These are phyloP conservation scores for Orchestes rusci DNA, from an alignment of 2,888 invertebrate species.

Conservation along the genomic window DNA sequence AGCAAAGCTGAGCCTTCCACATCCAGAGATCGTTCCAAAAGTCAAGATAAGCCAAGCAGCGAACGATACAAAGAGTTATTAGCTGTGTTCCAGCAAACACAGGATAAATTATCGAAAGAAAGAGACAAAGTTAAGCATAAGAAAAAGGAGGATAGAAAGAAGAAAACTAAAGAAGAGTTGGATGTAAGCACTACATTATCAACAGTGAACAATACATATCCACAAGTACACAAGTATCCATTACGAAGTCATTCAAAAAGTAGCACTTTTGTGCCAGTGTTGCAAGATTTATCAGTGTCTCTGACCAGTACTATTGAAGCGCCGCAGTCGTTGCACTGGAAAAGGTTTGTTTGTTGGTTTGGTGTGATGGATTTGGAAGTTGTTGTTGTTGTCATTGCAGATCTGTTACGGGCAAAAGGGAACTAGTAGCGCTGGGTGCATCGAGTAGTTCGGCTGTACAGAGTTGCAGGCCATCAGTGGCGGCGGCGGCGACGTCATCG, in stretches of 20 bases:
- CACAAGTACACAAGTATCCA: constrained; percentile 40
- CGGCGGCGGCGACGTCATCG: constrained; percentile 31
- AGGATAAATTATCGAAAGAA: no score
- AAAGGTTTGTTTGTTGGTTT: constrained; percentile 8
- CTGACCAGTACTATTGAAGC: constrained; percentile 2
- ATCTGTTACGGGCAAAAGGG: constrained; percentile 26
- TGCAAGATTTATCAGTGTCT: constrained; percentile 1
- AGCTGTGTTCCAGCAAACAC: no score
- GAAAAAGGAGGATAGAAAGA: constrained; percentile 7
- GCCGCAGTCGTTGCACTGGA: constrained; percentile 17
- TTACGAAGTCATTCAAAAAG: constrained; percentile 42
- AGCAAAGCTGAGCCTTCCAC: constrained; percentile 11
- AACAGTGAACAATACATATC: constrained; percentile 31
- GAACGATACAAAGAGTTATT: no score
- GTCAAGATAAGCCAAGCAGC: constrained; percentile 12
- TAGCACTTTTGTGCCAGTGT: constrained; percentile 10
- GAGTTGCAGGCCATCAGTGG: constrained; percentile 40
- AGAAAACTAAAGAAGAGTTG: constrained; percentile 17
- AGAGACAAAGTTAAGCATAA: constrained; percentile 11
- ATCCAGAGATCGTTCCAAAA: constrained; percentile 5
- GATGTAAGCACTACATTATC: constrained; percentile 32
- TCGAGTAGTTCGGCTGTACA: constrained; percentile 41
- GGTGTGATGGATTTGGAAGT: no score
- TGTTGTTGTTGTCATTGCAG: constrained; percentile 4
- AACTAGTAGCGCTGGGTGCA: constrained; percentile 52